Evolutionary conservation across 2,888 invertebrate genomes (phyloP), one percentile per base, ranked within the genome.

Genomic region (Ceraclea dissimilis): DNA sequence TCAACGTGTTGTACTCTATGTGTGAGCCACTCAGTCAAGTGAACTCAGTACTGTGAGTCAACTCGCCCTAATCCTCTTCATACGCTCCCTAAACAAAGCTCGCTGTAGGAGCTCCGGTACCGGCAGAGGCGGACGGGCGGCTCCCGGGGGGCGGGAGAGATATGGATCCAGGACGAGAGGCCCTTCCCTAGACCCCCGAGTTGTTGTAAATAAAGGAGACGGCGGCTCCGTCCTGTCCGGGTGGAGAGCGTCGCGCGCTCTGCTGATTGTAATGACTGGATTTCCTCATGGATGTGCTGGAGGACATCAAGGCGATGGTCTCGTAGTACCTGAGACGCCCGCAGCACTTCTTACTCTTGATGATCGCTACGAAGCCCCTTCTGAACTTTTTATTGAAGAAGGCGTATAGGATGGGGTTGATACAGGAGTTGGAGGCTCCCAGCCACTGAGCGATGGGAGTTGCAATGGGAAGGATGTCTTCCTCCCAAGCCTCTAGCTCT

Each of bases 371-470:
- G 70, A 96, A 95, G 2, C 94, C 94, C 58, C 88, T 83, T 13
- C 94, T 80, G 71, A 90, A 96, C 71, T 95, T 94, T 70, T 91
- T 91, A 73, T 95, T 95, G 75, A 95, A 93, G 75, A 93, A 94
- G 2, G 93, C 93, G 71, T 95, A 94, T 56, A 96, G 79, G 61
- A 96, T 87, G 1, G 95, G 95, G 72, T 96, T 96, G 67, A 95
- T 93, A 79, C 94, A 94, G 18, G 93, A 93, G 72, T 96, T 96
- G 17, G 93, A 92, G 0, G 93, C 86, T 2, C 95, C 95, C 49
- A 96, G 76, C 92, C 91, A 93, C 70, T 92, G 94, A 4, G 91
- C 93, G 51, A 95, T 80, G 2, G 95, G 95, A 17, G 90, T 89
- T 2, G 88, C 85, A 18, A 89, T 83, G 48, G 86, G 86, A 34